phyloP scores from a whole-genome alignment of 2,113 vertebrate genomes.

The Lophius piscatorius region DNA sequence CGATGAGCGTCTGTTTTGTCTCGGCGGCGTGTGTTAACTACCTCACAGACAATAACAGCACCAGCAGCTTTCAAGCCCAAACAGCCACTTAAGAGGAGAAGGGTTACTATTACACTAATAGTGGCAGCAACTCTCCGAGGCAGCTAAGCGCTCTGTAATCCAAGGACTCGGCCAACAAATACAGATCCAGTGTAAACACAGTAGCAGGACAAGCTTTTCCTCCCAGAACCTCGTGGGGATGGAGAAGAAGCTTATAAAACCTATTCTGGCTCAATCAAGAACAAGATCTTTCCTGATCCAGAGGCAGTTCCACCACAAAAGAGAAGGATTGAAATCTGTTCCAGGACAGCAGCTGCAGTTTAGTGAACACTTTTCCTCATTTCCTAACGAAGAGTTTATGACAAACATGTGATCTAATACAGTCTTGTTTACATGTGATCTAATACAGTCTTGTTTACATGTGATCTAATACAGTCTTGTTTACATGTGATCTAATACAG shows the following conservation, averaged over 20 bases:
- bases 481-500: too few relatives aligned
- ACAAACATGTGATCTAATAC: too few relatives aligned
- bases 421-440: too few relatives aligned
- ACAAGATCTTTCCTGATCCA: not conserved
- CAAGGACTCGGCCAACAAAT: not conserved
- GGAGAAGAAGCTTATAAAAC: not conserved
- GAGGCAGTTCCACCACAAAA: not conserved
- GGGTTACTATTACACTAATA: constrained; percentile 53
- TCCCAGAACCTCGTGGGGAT: constrained; percentile 4
- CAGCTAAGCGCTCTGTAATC: constrained; percentile 20
- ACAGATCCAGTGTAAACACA: constrained; percentile 48
- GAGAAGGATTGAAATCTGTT: not conserved
- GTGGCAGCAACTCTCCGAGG: constrained; percentile 36
- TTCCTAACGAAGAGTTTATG: too few relatives aligned
- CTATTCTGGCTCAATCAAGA: not conserved
- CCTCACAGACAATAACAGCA: constrained; percentile 38
- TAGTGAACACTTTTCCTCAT: too few relatives aligned
- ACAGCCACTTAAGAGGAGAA: constrained; percentile 39
- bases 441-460: too few relatives aligned
- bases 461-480: too few relatives aligned
- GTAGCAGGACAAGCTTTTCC: constrained; percentile 20
- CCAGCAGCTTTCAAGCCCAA: constrained; percentile 36
- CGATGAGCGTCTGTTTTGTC: constrained; percentile 32
- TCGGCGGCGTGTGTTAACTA: constrained; percentile 19
- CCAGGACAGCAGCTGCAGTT: not conserved